Percentiles rank a stretch among this genome's conserved stretches.
Evolutionary conservation across 2,888 invertebrate genomes (phyloP).

Genomic region (Cerceris ruficornis): DNA sequence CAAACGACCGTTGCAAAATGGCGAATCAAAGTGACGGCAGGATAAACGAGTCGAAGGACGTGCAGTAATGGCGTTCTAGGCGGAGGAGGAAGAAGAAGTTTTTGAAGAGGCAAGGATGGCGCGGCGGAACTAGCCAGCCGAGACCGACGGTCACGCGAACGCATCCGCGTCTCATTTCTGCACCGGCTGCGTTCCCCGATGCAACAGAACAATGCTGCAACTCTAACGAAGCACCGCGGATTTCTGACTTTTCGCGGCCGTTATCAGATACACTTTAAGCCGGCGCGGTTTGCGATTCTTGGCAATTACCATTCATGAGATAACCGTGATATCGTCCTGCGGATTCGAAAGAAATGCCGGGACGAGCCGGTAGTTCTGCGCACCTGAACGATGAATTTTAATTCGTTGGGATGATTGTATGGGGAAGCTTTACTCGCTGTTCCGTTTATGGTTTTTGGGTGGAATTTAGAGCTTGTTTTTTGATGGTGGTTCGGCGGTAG

Average conservation of each 20-base stretch:
- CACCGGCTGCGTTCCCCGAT: constrained; percentile 43
- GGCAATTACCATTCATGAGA: constrained; percentile 58
- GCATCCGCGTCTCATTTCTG: constrained; percentile 39
- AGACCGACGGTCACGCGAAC: constrained; percentile 79
- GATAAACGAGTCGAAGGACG: constrained; percentile 4
- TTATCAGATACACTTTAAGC: constrained; percentile 49
- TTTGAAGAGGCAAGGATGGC: constrained; percentile 66
- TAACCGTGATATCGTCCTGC: constrained; percentile 33
- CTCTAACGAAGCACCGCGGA: constrained; percentile 48
- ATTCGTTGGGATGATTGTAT: background rate
- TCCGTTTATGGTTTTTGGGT: too few relatives aligned
- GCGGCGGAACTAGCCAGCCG: constrained; percentile 69
- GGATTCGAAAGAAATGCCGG: constrained; percentile 50
- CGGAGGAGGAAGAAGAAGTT: constrained; percentile 49
- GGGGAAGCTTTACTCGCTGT: too few relatives aligned
- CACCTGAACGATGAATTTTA: background rate
- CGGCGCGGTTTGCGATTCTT: constrained; percentile 25
- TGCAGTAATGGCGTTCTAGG: constrained; percentile 35
- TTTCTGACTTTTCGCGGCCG: constrained; percentile 42
- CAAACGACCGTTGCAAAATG: too few relatives aligned
- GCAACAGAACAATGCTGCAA: constrained; percentile 55
- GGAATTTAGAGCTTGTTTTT: too few relatives aligned
- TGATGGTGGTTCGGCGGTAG: too few relatives aligned
- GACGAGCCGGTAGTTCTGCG: constrained; percentile 39
- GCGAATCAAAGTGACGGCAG: too few relatives aligned